Conservation (phyloP, 2,797 vertebrate genomes). For the Uromys caudimaculatus region DNA sequence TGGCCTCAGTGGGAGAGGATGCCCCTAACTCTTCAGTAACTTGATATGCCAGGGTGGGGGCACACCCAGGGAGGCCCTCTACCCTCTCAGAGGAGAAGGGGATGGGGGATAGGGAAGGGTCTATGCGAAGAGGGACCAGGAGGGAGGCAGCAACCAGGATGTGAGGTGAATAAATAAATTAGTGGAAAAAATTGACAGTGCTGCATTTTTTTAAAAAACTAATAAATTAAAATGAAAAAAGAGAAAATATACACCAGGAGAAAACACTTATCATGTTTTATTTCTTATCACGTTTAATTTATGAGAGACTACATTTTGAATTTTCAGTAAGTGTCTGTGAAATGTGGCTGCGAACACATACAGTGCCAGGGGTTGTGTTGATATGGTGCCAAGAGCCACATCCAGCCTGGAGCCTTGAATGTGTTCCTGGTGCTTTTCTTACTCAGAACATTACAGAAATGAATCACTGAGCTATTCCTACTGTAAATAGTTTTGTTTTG, state of each 20-base stretch:
- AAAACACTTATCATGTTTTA: not conserved
- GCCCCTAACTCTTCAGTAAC: not conserved
- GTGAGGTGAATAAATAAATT: not conserved
- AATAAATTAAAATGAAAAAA: not conserved
- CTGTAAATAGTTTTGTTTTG: not conserved
- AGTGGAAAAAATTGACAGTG: not conserved
- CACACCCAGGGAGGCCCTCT: not conserved
- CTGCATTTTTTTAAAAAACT: not conserved
- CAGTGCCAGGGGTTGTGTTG: not conserved
- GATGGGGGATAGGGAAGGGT: not conserved
- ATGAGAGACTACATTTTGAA: not conserved
- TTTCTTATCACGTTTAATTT: not conserved
- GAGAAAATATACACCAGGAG: not conserved
- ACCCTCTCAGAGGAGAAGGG: not conserved
- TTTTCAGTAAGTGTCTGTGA: not conserved
- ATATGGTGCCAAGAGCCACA: rapidly evolving
- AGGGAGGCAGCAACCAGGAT: not conserved
- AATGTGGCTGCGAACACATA: not conserved
- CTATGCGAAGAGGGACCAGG: not conserved
- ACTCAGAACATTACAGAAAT: not conserved
- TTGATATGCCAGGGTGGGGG: not conserved
- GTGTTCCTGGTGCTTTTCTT: not conserved
- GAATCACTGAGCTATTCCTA: not conserved
- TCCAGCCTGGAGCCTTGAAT: not conserved
- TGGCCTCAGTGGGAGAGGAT: not conserved